Base-by-base conservation (phyloP, 2,888 invertebrate genomes). In the Megaustenia siamemsis region DNA sequence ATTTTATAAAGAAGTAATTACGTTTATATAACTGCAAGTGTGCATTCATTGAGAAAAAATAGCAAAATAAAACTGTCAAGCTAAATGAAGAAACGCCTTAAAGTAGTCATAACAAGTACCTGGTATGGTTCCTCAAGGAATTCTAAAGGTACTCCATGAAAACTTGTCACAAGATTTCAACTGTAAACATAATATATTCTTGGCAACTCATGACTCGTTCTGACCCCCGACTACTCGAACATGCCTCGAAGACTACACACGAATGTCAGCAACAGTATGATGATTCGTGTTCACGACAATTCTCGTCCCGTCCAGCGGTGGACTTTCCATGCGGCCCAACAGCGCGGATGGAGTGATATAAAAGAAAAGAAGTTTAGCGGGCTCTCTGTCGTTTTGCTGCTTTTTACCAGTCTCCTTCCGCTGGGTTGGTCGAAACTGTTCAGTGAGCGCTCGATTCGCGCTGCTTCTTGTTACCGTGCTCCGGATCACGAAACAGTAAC, bases 381-480 rank as follows among this genome's bases (percentile, higher is more conserved):
- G n/a, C 60, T 60, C n/a, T n/a, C 60, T 8, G 4, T n/a, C 60
- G 24, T 28, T n/a, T 28, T 8, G 4, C n/a, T n/a, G 53, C 12
- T 60, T 4, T 69, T 69, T 40, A 69, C 38, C 24, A 21, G 18
- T 15, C 10, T n/a, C 21, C 24, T 40, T 40, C 40, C 21, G 69
- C 69, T 12, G 40, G 40, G 38, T 69, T 69, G 69, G 40, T 69
- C 40, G 40, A 69, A 40, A 28, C 69, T 40, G 69, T 24, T 24
- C 40, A 40, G 69, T 69, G 40, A 69, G 24, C 69, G 69, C 69
- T 38, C 56, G 69, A 38, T 21, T 40, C n/a, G 69, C 69, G 40
- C 69, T 40, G 40, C 24, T 40, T 40, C 40, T 69, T 40, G 24
- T 40, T 2, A 69, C 40, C 21, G 38, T 21, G 69, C n/a, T n/a